Conservation (phyloP, 2,888 invertebrate species). For the Agrochola circellaris region DNA sequence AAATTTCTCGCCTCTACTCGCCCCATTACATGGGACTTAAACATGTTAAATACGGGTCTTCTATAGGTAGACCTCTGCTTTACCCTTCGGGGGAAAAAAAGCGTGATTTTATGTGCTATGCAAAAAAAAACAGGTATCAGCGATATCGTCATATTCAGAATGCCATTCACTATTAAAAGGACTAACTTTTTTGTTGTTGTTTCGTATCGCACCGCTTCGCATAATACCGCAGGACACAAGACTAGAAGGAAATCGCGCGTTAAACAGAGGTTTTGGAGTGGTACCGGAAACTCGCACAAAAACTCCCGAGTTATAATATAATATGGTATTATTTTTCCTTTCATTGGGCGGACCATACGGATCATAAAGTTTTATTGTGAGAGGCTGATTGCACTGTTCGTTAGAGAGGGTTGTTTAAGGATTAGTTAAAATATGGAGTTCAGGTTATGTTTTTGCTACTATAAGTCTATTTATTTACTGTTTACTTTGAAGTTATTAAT, state of each 20-base stretch:
- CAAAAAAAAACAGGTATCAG: too few relatives aligned
- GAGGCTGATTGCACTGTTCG: constrained; percentile 55
- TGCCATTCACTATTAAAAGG: too few relatives aligned
- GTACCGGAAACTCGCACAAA: constrained; percentile 57
- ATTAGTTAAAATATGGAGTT: constrained; percentile 3
- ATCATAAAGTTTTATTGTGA: constrained; percentile 82
- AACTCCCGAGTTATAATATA: constrained; percentile 68
- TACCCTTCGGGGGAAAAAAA: too few relatives aligned
- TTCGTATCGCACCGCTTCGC: constrained; percentile 1
- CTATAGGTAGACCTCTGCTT: too few relatives aligned
- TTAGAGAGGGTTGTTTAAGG: constrained; percentile 1
- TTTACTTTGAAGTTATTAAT: background rate
- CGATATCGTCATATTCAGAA: too few relatives aligned
- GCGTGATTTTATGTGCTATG: too few relatives aligned
- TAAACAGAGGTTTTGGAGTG: constrained; percentile 64
- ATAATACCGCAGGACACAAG: background rate
- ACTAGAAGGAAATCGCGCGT: constrained; percentile 54
- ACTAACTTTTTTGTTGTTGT: background rate
- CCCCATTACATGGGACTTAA: too few relatives aligned
- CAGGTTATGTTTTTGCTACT: background rate
- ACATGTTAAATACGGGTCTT: too few relatives aligned
- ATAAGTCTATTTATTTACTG: background rate
- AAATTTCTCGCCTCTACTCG: too few relatives aligned
- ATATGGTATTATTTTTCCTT: constrained; percentile 80
- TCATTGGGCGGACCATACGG: constrained; percentile 82